phyloP scores from a whole-genome alignment of 2,113 vertebrate species.

The Perccottus glenii region DNA sequence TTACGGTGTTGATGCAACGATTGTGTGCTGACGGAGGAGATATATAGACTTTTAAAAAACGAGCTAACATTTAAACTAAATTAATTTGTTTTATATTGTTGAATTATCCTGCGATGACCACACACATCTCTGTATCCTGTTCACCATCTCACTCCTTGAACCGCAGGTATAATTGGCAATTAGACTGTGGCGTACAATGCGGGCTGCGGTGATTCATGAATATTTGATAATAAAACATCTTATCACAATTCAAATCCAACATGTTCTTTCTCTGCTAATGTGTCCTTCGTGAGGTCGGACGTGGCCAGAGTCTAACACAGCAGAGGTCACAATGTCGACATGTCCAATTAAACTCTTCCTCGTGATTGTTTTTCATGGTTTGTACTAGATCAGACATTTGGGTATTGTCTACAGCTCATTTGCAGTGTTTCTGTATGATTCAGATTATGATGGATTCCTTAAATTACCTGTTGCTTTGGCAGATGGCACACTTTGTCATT shows the following conservation, averaged over 20 bases:
- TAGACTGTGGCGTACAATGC: conserved; percentile 25
- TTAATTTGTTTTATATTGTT: background rate
- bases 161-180: conserved; percentile 60
- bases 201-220: conserved; percentile 57
- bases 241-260: conserved; percentile 44
- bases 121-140: background rate
- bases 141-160: conserved; percentile 27
- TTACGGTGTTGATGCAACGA: conserved; percentile 13
- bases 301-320: conserved; percentile 4
- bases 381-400: conserved; percentile 3
- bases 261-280: conserved; percentile 41
- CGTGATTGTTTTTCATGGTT: background rate
- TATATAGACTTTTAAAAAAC: background rate
- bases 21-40: background rate
- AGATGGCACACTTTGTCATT: conserved; percentile 70
- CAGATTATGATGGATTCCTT: conserved; percentile 52
- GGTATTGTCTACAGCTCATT: conserved; percentile 19
- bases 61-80: background rate
- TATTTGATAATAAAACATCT: conserved; percentile 64
- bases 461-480: conserved; percentile 62
- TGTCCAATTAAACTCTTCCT: conserved; percentile 24
- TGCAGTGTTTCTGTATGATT: conserved; percentile 27
- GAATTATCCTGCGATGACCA: background rate
- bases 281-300: conserved; percentile 44
- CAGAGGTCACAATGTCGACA: conserved; percentile 25